phyloP scores from a whole-genome alignment of 2,797 vertebrate species.

The Margarornis squamiger region DNA sequence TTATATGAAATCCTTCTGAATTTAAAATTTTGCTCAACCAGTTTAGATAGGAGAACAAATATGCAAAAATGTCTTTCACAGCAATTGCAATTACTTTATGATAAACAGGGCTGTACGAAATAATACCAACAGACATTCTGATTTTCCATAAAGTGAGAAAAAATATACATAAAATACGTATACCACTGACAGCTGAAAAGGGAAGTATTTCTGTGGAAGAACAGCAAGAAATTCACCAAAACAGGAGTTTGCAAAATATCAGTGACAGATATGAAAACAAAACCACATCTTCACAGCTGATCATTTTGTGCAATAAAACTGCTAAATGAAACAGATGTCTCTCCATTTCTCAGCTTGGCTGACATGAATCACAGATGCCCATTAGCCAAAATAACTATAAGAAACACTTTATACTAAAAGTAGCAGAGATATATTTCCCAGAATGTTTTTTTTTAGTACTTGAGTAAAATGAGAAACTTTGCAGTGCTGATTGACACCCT shows the following conservation, averaged over 20 bases:
- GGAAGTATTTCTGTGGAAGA: not conserved
- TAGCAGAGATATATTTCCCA: not conserved
- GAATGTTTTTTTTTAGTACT: not conserved
- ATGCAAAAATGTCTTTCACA: not conserved
- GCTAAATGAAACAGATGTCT: constrained; percentile 64
- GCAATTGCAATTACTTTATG: not conserved
- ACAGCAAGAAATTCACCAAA: constrained; percentile 29
- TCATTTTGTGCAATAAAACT: constrained; percentile 45
- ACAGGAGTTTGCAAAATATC: constrained; percentile 57
- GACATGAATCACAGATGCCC: constrained; percentile 46
- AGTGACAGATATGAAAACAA: constrained; percentile 49
- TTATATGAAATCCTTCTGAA: not conserved
- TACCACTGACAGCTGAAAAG: not conserved
- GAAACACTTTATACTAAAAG: constrained; percentile 38
- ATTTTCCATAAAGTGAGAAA: not conserved
- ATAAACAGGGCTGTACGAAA: not conserved
- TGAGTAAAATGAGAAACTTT: not conserved
- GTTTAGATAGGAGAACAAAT: not conserved
- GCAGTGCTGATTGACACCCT: not conserved
- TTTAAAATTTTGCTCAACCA: not conserved
- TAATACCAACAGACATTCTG: not conserved
- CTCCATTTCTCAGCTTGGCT: constrained; percentile 39
- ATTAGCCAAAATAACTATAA: constrained; percentile 52
- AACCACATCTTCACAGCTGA: constrained; percentile 57
- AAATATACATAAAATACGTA: not conserved